phyloP scores from a whole-genome alignment of 2,888 invertebrate species.

The Ceramica pisi region DNA sequence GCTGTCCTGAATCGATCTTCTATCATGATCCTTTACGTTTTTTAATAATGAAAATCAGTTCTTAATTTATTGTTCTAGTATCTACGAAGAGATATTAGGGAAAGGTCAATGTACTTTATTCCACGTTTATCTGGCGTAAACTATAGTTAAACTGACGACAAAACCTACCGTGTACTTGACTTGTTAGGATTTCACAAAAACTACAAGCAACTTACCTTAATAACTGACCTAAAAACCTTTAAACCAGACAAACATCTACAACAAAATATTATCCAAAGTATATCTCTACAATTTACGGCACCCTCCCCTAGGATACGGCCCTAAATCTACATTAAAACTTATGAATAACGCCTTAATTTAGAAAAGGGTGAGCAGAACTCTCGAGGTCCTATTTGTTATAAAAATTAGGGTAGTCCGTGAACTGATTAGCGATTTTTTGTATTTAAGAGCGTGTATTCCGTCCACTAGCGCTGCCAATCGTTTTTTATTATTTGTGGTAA shows the following conservation, averaged over 20 bases:
- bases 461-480: too few relatives aligned
- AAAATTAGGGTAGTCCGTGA: constrained; percentile 31
- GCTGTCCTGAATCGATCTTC: too few relatives aligned
- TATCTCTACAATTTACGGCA: constrained; percentile 51
- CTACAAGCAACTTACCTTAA: background rate
- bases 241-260: constrained; percentile 32
- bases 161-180: too few relatives aligned
- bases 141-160: too few relatives aligned
- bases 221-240: constrained; percentile 2
- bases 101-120: too few relatives aligned
- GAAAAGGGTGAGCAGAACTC: constrained; percentile 51
- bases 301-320: constrained; percentile 39
- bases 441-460: background rate
- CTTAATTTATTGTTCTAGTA: too few relatives aligned
- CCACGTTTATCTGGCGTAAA: too few relatives aligned
- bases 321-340: constrained; percentile 65
- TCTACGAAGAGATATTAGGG: too few relatives aligned
- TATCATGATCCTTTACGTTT: too few relatives aligned
- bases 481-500: too few relatives aligned
- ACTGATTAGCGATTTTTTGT: constrained; percentile 25
- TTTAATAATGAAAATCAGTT: too few relatives aligned
- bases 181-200: background rate
- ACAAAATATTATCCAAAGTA: constrained; percentile 34
- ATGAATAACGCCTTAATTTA: constrained; percentile 52
- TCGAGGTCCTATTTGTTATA: constrained; percentile 39